Percentiles rank a stretch among this genome's conserved stretches.
Conservation (phyloP, 1,140 invertebrate species). For the Streblospio benedicti region DNA sequence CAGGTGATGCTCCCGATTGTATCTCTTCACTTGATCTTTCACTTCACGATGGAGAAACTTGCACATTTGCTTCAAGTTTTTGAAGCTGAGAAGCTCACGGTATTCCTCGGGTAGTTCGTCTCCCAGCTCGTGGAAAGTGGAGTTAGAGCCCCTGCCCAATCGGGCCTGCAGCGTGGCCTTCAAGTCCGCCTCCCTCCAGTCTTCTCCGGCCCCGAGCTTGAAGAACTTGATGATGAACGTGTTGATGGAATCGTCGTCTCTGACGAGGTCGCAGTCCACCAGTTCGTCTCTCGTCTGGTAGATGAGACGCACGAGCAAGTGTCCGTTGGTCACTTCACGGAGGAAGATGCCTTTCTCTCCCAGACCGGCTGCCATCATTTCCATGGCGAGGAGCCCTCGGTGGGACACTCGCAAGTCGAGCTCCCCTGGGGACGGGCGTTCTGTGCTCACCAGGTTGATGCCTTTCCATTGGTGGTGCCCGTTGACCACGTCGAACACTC, state of each 20-base stretch:
- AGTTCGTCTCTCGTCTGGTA: neutral
- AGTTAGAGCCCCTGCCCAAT: neutral
- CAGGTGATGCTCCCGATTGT: neutral
- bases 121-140: neutral
- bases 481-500: no score
- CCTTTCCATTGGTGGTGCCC: no score
- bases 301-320: neutral
- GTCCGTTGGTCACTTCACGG: slow-evolving; percentile 1
- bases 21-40: neutral
- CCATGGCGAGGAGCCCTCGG: neutral
- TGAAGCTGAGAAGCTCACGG: neutral
- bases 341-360: neutral
- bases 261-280: neutral
- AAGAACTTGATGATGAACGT: neutral
- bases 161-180: neutral
- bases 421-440: no score
- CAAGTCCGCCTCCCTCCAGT: neutral
- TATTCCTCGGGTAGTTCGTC: neutral
- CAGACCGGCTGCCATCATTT: neutral
- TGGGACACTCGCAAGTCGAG: neutral
- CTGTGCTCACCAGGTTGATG: no score
- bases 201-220: neutral
- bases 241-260: neutral
- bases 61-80: neutral
- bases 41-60: neutral